phyloP scores from a whole-genome alignment of 2,888 invertebrate species.

The Mactromeris polynyma region DNA sequence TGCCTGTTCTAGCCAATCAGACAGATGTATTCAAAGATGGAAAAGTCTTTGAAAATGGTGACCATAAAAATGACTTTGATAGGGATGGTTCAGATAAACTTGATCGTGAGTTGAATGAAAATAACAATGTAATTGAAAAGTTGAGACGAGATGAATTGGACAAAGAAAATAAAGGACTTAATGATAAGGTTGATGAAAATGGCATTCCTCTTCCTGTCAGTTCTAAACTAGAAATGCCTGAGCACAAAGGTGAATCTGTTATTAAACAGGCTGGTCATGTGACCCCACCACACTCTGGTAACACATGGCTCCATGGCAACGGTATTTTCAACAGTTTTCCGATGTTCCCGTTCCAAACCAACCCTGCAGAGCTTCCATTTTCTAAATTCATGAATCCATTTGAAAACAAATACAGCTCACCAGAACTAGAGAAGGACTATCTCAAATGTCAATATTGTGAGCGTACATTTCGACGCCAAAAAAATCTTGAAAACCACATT shows the following conservation, averaged over 20 bases:
- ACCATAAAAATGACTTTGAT: conserved; percentile 20
- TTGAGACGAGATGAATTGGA: conserved; percentile 43
- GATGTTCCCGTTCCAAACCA: conserved; percentile 80
- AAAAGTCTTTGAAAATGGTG: conserved; percentile 35
- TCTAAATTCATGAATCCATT: conserved; percentile 80
- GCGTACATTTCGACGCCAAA: conserved; percentile 85
- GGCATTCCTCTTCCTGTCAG: conserved; percentile 61
- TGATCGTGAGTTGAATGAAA: conserved; percentile 50
- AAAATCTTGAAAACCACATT: conserved; percentile 86
- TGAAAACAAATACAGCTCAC: conserved; percentile 77
- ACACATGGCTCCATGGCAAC: conserved; percentile 74
- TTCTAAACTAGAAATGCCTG: conserved; percentile 58
- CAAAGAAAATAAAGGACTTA: conserved; percentile 42
- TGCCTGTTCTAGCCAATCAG: conserved; percentile 58
- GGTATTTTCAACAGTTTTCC: conserved; percentile 78
- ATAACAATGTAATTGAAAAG: conserved; percentile 67
- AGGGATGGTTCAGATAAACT: conserved; percentile 22
- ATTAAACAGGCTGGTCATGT: conserved; percentile 54
- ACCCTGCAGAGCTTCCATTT: conserved; percentile 79
- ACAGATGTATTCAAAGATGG: conserved; percentile 36
- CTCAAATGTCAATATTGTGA: conserved; percentile 85
- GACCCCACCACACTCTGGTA: conserved; percentile 74
- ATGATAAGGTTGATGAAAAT: conserved; percentile 23
- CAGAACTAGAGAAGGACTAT: conserved; percentile 82
- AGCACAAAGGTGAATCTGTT: conserved; percentile 49